phyloP scores from a whole-genome alignment of 23 tunicate genomes.

The Halocynthia aurantium region DNA sequence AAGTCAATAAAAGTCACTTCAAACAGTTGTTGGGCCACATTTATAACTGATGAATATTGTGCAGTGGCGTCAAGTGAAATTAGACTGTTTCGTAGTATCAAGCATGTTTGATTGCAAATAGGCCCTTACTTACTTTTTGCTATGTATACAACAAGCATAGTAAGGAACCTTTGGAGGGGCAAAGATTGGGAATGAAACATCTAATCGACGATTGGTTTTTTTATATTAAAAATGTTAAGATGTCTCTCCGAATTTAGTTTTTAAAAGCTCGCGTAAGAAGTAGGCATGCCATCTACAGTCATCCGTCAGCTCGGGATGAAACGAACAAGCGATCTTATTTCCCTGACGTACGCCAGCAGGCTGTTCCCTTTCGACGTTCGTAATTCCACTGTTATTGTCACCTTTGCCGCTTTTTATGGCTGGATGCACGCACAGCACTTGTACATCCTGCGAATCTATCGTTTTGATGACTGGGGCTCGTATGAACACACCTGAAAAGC shows the following conservation, averaged over 20 bases:
- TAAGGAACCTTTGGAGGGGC: no score
- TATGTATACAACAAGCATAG: no score
- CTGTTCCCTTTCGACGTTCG: not conserved
- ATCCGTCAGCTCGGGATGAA: conserved; percentile 70
- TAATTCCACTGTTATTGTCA: not conserved
- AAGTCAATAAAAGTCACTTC: no score
- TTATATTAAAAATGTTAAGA: no score
- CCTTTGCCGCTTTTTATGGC: not conserved
- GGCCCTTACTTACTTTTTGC: no score
- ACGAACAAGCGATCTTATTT: conserved; percentile 61
- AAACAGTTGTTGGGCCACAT: no score
- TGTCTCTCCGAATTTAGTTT: not conserved
- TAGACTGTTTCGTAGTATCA: no score
- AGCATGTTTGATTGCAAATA: no score
- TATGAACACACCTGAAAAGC: conserved; percentile 43
- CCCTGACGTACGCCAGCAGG: conserved; percentile 38
- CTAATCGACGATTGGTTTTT: no score
- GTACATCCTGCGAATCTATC: conserved; percentile 31
- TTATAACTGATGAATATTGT: no score
- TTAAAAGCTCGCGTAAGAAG: conserved; percentile 13
- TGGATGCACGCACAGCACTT: conserved; percentile 37
- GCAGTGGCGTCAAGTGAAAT: no score
- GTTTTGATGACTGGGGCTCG: conserved; percentile 62
- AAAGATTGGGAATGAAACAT: no score
- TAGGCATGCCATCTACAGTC: conserved; percentile 67